Evolutionary conservation across 2,113 vertebrate genomes (phyloP).

Genomic region (Daboia siamensis): DNA sequence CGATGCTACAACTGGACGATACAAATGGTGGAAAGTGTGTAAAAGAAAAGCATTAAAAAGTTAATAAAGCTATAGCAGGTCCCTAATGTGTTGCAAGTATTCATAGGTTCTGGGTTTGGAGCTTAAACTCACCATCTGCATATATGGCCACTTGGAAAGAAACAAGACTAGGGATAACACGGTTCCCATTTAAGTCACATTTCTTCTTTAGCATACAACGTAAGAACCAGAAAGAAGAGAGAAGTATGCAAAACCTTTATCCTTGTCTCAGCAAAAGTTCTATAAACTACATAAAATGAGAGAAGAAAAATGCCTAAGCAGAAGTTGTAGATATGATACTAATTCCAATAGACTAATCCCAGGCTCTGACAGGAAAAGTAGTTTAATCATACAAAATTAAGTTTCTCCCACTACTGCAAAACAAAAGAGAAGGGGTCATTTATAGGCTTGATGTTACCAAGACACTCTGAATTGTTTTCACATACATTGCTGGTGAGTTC

Average conservation of each 20-base stretch:
- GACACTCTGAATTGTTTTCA: conserved; percentile 30
- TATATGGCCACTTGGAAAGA: neutral
- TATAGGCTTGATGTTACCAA: conserved; percentile 7
- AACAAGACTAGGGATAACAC: neutral
- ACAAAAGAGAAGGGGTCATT: neutral
- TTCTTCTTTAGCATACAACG: neutral
- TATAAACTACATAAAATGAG: neutral
- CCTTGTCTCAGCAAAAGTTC: neutral
- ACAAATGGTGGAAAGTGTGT: neutral
- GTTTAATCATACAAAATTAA: neutral
- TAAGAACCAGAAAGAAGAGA: neutral
- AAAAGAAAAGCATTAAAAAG: neutral
- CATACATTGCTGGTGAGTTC: conserved; percentile 96
- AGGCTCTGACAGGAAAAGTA: conserved; percentile 1
- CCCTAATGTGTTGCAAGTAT: neutral
- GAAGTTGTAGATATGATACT: neutral
- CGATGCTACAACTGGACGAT: neutral
- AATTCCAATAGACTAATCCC: neutral
- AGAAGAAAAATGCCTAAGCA: neutral
- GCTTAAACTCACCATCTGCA: neutral
- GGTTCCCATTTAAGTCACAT: neutral
- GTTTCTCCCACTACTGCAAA: neutral
- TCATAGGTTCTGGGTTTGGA: neutral
- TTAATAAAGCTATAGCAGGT: neutral
- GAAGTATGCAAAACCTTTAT: neutral